phyloP scores from a whole-genome alignment of 1,140 invertebrate species.

The Drosophila hydei region DNA sequence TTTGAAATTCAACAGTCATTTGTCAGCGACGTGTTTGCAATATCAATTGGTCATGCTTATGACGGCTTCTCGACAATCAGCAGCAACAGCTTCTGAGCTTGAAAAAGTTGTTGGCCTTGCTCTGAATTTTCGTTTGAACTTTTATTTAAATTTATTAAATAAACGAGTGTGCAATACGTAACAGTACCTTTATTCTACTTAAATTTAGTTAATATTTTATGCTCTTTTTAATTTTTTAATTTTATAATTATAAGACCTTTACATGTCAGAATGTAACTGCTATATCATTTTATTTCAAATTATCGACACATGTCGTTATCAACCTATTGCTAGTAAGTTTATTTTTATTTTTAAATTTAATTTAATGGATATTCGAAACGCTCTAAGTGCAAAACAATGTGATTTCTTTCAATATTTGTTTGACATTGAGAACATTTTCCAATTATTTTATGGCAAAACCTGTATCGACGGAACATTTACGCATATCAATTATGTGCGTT shows the following conservation, averaged over 20 bases:
- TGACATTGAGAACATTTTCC: no score
- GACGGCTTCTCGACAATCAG: slow-evolving; percentile 16
- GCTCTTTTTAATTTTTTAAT: no score
- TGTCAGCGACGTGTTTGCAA: slow-evolving; percentile 42
- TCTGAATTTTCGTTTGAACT: slow-evolving; percentile 51
- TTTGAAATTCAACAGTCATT: slow-evolving; percentile 63
- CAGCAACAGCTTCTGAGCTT: no score
- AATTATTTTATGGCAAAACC: not conserved
- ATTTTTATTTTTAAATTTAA: not conserved
- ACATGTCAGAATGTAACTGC: no score
- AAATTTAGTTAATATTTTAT: not conserved
- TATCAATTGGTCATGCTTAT: slow-evolving; percentile 33
- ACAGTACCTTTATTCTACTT: slow-evolving; percentile 2
- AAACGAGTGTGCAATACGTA: not conserved
- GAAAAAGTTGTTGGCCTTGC: slow-evolving; percentile 70
- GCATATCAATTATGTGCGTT: not conserved
- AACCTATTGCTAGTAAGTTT: no score
- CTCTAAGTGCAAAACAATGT: not conserved
- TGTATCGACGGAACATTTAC: not conserved
- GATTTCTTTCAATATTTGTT: no score
- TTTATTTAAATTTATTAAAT: slow-evolving; percentile 12
- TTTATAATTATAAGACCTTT: no score
- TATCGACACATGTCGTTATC: no score
- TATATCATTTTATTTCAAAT: no score
- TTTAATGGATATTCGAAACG: slow-evolving; percentile 16